A percentile compares a stretch with the other conserved stretches of the same genome.
These are phyloP conservation scores for Autographa gamma DNA, from an alignment of 2,888 invertebrate species.

Conservation along the genomic window DNA sequence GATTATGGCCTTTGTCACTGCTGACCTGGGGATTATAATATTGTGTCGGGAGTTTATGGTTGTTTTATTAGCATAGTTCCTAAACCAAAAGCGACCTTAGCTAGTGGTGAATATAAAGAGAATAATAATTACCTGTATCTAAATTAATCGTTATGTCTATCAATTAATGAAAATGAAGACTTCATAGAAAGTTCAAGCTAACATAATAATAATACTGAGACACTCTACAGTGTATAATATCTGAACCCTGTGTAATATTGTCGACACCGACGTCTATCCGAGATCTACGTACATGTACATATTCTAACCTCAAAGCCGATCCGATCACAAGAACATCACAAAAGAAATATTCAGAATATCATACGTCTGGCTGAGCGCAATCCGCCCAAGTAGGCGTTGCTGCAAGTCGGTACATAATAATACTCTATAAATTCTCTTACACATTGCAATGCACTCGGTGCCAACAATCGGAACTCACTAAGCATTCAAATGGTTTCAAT, in stretches of 20 bases:
- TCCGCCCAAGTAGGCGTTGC: conserved; percentile 24
- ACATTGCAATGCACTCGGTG: conserved; percentile 57
- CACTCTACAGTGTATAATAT: background rate
- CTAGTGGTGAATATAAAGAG: no score
- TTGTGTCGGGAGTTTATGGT: background rate
- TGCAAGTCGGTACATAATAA: conserved; percentile 49
- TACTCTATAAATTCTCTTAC: conserved; percentile 53
- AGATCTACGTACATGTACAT: background rate
- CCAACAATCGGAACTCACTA: conserved; percentile 78
- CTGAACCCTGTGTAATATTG: background rate
- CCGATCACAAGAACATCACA: conserved; percentile 6
- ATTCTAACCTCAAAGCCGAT: background rate
- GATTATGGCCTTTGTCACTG: conserved; percentile 8
- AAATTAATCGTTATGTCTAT: no score
- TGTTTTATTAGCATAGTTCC: background rate
- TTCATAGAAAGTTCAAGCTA: no score
- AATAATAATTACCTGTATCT: no score
- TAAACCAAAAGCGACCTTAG: background rate
- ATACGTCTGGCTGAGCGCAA: conserved; percentile 30
- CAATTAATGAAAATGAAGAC: no score
- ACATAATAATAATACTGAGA: no score
- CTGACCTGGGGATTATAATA: background rate
- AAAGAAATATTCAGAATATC: conserved; percentile 18
- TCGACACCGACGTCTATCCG: background rate
- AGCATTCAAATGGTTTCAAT: conserved; percentile 83